Base-by-base conservation (phyloP, 2,888 invertebrate genomes). In the Clistopyga incitator region DNA sequence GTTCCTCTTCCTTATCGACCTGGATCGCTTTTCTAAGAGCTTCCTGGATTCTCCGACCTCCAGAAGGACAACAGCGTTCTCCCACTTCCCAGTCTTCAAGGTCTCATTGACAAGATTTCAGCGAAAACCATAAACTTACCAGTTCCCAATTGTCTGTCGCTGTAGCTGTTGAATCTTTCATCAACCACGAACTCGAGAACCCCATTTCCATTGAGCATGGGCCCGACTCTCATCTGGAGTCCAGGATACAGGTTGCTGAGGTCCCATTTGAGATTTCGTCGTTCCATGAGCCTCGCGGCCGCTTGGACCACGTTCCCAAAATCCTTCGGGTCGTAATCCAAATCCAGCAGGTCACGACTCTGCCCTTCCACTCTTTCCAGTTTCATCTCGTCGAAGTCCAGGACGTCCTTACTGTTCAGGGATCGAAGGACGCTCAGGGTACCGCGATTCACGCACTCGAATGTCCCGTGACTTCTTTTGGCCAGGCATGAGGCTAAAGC, bases 121-220 rank as follows among this genome's bases (percentile, higher is more conserved):
- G 0, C 47, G 13, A 20, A 47, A 67, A 47, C 23, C 6, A 23
- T 13, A 25, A 67, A 20, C 86, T 91, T 91, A 96, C 96, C 96
- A 90, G 96, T 95, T 78, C 95, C 94, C 15, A 95, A 90, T 92
- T 96, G 95, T 74, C 95, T 94, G 71, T 95, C 94, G 29, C 94
- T 93, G 45, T 94, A 94, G 84, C 70, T 76, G 85, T 95, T 92
- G 86, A 95, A 94, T 84, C 90, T 90, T 78, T 93, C 92, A 76
- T 97, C 97, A 91, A 97, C 93, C 0, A 95, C 95, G 88, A 97
- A 97, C 89, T 97, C 97, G 47, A 97, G 94, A 42, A 96, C 93
- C 65, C 97, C 97, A 85, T 96, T 96, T 0, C 96, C 95, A 86
- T 94, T 94, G 1, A 95, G 93, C 52, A 96, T 96, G 52, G 97